Evolutionary conservation across 2,888 invertebrate genomes (phyloP), one percentile per base, ranked within the genome.

Genomic region (Phasia obesa): DNA sequence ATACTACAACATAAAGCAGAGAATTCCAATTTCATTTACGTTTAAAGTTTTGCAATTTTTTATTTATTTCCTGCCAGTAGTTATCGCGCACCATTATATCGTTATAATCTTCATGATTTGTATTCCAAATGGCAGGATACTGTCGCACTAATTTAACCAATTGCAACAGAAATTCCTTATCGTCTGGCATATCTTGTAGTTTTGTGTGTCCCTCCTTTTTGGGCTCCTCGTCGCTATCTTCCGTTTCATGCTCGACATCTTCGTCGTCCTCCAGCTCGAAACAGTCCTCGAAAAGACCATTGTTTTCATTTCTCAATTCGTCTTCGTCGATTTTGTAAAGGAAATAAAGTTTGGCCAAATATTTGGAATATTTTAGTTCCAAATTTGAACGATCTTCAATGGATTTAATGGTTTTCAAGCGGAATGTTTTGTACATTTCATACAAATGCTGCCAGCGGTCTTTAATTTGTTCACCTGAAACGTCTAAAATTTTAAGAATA

Each of bases 391-490:
- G 87, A 4, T 81, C 86, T 2, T 75, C 84, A 31, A 87, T 85
- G 64, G 89, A 86, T 80, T 89, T 89, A 13, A 90, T 90, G 11
- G 87, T 87, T 82, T 90, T 89, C 2, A 89, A 84, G 4, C 89
- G 89, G 84, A 89, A 89, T 9, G 89, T 87, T 82, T 90, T 89
- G 78, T 90, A 89, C 89, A 89, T 90, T 84, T 89, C 89, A 64
- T 90, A 89, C 85, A 89, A 87, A 82, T 89, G 88, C 42, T 88
- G 86, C 89, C 89, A 89, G 19, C 89, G 90, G 17, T 89, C 90
- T 31, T 87, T 87, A 7, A 89, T 86, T 47, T 90, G 86, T 5
- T 88, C 89, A 67, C 86, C 27, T 15, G 79, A 42, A 23, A 83
- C 51, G 5, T 75, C 79, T 83, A 60, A 86, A 55, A 17, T n/a